phyloP scores from a whole-genome alignment of 2,797 vertebrate genomes.

The Synaphobranchus kaupii region DNA sequence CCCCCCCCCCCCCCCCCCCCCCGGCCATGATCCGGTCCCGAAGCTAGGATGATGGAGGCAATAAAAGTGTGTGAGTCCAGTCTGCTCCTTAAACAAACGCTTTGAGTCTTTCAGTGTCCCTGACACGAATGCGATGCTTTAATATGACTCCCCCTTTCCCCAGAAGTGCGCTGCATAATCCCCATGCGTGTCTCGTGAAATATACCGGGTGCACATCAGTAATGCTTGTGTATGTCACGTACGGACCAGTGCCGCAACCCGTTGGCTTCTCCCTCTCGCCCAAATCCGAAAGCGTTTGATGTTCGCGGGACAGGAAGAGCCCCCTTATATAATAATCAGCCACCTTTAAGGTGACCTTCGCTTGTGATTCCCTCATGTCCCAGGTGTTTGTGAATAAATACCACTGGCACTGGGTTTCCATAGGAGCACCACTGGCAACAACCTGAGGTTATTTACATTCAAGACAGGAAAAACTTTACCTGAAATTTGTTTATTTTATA shows the following conservation, averaged over 20 bases:
- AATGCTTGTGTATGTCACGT: neutral
- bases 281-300: neutral
- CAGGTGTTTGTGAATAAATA: slow-evolving; percentile 3
- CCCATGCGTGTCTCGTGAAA: neutral
- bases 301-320: neutral
- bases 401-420: slow-evolving; percentile 15
- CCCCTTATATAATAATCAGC: neutral
- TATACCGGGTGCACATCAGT: neutral
- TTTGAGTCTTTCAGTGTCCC: neutral
- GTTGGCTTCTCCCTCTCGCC: neutral
- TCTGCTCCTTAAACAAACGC: neutral
- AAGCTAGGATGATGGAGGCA: too few species aligned
- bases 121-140: neutral
- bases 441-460: slow-evolving; percentile 33
- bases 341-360: neutral
- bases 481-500: slow-evolving; percentile 22
- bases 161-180: neutral
- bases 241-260: neutral
- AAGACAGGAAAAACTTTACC: slow-evolving; percentile 29
- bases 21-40: too few species aligned
- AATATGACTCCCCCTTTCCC: too few species aligned
- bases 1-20: too few species aligned
- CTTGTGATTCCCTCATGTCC: neutral
- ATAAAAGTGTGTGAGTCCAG: neutral
- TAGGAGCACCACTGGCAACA: slow-evolving; percentile 14